A percentile compares a stretch with the other conserved stretches of the same genome.
Conservation (phyloP, 2,888 invertebrate genomes). For the Gnatocerus cornutus region DNA sequence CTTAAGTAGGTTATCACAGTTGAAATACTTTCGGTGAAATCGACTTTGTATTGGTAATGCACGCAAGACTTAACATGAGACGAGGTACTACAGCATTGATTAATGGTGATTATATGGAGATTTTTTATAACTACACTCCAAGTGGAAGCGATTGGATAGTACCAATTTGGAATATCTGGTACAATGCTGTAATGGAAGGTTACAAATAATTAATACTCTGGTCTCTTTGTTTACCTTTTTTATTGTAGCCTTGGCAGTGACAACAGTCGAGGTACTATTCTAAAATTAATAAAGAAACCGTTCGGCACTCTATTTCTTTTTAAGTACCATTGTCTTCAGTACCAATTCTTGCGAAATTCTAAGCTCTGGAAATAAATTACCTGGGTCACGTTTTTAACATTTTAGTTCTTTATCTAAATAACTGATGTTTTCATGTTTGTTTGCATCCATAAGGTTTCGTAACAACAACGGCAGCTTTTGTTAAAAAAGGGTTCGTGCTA, state of each 20-base stretch:
- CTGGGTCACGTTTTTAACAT: slow-evolving; percentile 49
- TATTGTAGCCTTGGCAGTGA: slow-evolving; percentile 7
- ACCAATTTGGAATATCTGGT: slow-evolving; percentile 5
- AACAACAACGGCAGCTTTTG: slow-evolving; percentile 8
- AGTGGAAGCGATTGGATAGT: too few relatives aligned
- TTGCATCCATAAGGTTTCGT: slow-evolving; percentile 26
- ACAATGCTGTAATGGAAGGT: background rate
- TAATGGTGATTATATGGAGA: slow-evolving; percentile 1
- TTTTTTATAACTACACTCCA: background rate
- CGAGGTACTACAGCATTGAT: background rate
- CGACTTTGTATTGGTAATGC: slow-evolving; percentile 41
- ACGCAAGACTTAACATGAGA: slow-evolving; percentile 11
- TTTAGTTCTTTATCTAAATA: slow-evolving; percentile 42
- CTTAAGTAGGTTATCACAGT: slow-evolving; percentile 41
- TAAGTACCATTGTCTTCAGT: slow-evolving; percentile 22
- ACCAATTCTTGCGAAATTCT: slow-evolving; percentile 35
- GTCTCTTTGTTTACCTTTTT: slow-evolving; percentile 15
- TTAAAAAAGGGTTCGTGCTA: slow-evolving; percentile 15
- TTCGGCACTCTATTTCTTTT: too few relatives aligned
- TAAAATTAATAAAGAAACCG: background rate
- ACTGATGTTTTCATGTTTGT: slow-evolving; percentile 42
- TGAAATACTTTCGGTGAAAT: slow-evolving; percentile 49
- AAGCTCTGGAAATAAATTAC: slow-evolving; percentile 35
- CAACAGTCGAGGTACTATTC: background rate
- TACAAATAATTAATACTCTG: background rate